Base-by-base conservation (phyloP, 2,888 invertebrate genomes). In the Euzophera pinguis region DNA sequence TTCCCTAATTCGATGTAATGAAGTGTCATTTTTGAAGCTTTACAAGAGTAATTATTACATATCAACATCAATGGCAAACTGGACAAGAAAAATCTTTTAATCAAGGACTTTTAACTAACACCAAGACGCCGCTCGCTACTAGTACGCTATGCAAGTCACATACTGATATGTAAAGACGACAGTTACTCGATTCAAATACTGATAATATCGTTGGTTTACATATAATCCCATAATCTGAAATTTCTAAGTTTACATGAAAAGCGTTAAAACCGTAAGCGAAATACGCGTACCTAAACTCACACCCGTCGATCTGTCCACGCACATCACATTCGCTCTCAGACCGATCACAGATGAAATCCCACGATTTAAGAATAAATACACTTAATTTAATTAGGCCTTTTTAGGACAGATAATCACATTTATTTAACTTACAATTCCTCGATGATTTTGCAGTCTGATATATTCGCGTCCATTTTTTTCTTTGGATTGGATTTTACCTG, bases 361-460 rank as follows among this genome's bases (percentile, higher is more conserved):
- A 79, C 78, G 73, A 43, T 75, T 79, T 84, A 83, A 74, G 70
- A 81, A 80, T 84, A 84, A 83, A 84, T 84, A 86, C 72, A 81
- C 81, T 90, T 86, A 82, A 75, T 83, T 84, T 88, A 89, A 86
- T 90, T 90, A 90, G 89, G 89, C 89, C 89, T 81, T 89, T 82
- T 82, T 85, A 87, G 89, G 88, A 88, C 86, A 87, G 83, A 84
- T 84, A 84, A 87, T 86, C 88, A 89, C 87, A 87, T 76, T 84
- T 84, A 73, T 71, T 77, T 32, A 9, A 32, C 75, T 83, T 78
- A 81, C 81, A 78, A 84, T 78, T 76, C 74, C 75, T 77, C 70
- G 62, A 74, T 69, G 71, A 67, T 65, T 65, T 65, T 64, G 69
- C 67, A 66, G 71, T 75, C 64, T 62, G 67, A 65, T 69, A 65